Evolutionary conservation across 1,140 invertebrate species (phyloP), one percentile per base, ranked within the genome.

Genomic region (Heliconius hermathena): DNA sequence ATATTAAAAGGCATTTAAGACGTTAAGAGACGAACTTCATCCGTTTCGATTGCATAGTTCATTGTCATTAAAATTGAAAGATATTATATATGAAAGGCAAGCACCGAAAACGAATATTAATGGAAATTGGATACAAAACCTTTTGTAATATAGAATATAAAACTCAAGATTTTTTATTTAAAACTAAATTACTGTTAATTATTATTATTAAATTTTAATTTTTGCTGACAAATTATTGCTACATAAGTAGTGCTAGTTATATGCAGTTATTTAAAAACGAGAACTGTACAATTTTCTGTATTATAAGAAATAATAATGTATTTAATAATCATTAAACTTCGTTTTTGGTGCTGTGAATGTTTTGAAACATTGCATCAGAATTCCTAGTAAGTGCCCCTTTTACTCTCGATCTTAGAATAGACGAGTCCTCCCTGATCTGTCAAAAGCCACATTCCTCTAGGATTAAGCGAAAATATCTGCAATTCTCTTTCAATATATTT

Each of bases 391-490:
- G 92, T 94, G 92, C 82, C 92, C 92, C 92, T 94, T 66, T 93
- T 85, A 87, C 85, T 81, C 80, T 88, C 81, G 75, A 81, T 84
- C 81, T 83, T 85, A 88, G 82, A 76, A 79, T 84, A 83, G 82
- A 79, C 82, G 70, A 74, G 73, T 82, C 78, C 77, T 82, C 80
- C 78, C 83, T 81, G 57, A 84, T 85, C 78, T 85, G 84, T 83
- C 84, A 86, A 52, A 76, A 87, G 86, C 89, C 90, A 94, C 92
- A 94, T 94, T 94, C 92, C 92, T 92, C 80, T 94, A 93, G 91
- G 80, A 78, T 87, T 93, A 92, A 92, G 91, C 86, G 82, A 87
- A 73, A 75, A 60, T 26, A 66, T 29, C 1, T 66, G 11, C 60
- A 66, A 66, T 66, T 29, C 60, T 60, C 57, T 66, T 29, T n/a